phyloP scores from a whole-genome alignment of 2,113 vertebrate genomes.

The Strix uralensis region DNA sequence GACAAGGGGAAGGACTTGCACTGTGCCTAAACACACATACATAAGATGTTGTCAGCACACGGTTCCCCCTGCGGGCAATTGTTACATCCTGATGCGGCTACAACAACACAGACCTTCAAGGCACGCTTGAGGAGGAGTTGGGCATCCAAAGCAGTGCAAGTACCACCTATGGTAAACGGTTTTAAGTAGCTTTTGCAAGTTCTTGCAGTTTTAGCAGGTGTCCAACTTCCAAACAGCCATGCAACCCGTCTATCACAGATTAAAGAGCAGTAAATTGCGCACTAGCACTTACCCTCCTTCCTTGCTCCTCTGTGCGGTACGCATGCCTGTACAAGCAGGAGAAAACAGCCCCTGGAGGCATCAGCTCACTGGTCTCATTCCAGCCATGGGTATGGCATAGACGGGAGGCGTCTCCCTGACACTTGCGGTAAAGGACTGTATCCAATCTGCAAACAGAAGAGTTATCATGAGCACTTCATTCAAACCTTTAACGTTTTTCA shows the following conservation, averaged over 20 bases:
- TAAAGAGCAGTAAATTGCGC: not conserved
- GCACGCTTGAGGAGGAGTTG: not conserved
- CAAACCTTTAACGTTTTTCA: rapidly evolving
- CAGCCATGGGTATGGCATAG: constrained; percentile 94
- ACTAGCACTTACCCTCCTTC: constrained; percentile 80
- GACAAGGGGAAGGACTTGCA: not conserved
- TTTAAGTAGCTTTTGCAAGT: not conserved
- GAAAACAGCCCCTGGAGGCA: constrained; percentile 92
- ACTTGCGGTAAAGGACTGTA: constrained; percentile 91
- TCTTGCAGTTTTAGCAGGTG: not conserved
- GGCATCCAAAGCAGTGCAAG: not conserved
- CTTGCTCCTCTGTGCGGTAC: constrained; percentile 92
- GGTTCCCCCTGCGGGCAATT: rapidly evolving
- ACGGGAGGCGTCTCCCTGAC: constrained; percentile 92
- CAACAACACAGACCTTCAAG: not conserved
- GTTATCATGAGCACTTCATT: not conserved
- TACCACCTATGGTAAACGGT: rapidly evolving
- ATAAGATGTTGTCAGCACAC: not conserved
- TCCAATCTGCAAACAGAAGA: constrained; percentile 79
- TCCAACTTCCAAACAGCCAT: not conserved
- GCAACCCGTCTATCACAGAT: not conserved
- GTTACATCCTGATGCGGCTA: not conserved
- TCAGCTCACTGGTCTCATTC: constrained; percentile 94
- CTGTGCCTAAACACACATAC: rapidly evolving
- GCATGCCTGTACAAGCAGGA: constrained; percentile 96